phyloP scores from a whole-genome alignment of 2,113 vertebrate species.

The Melozone crissalis region DNA sequence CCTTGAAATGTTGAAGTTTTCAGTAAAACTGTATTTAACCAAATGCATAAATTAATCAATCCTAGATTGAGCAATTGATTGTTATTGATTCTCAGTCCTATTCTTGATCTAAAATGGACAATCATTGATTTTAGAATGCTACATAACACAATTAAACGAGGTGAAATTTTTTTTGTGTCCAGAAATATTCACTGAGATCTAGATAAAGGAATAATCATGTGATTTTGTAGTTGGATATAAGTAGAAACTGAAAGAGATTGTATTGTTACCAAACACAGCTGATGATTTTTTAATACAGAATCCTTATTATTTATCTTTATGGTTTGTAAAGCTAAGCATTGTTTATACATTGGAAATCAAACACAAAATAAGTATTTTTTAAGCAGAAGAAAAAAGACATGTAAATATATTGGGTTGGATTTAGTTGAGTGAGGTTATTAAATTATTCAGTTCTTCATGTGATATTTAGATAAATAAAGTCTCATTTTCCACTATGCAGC shows the following conservation, averaged over 20 bases:
- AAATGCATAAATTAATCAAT: neutral
- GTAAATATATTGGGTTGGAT: conserved; percentile 19
- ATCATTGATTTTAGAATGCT: neutral
- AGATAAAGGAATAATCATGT: neutral
- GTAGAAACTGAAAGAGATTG: neutral
- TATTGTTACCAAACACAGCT: neutral
- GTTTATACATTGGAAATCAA: conserved; percentile 33
- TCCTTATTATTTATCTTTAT: conserved; percentile 33
- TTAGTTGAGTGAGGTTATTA: conserved; percentile 48
- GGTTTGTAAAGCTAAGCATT: conserved; percentile 22
- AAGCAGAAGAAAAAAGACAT: neutral
- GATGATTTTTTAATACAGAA: neutral
- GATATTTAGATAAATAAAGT: conserved; percentile 69
- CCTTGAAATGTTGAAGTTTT: neutral
- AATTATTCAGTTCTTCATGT: conserved; percentile 65
- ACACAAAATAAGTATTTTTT: conserved; percentile 18
- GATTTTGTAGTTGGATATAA: neutral
- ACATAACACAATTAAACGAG: neutral
- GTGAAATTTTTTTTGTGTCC: neutral
- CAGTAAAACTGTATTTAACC: neutral
- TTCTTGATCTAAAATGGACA: neutral
- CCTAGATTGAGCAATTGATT: neutral
- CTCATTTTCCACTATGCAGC: conserved; percentile 47
- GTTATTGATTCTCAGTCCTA: neutral
- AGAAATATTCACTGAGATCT: neutral